A percentile compares a stretch with the other conserved stretches of the same genome.
These are phyloP conservation scores for Paradoxurus hermaphroditus DNA, from an alignment of 2,113 vertebrate genomes.

Conservation along the genomic window DNA sequence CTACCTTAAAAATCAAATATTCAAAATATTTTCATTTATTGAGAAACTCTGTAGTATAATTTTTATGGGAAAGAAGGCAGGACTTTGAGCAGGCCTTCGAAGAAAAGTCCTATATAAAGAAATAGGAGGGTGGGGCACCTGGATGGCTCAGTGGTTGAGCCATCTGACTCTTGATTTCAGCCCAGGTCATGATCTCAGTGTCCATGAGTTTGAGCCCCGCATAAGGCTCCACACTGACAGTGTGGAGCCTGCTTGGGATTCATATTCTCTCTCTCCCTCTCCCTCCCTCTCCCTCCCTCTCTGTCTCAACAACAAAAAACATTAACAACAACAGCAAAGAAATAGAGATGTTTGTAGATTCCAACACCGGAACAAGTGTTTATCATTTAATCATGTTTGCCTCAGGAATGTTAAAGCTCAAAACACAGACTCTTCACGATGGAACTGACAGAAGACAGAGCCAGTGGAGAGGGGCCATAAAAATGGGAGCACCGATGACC, in stretches of 20 bases:
- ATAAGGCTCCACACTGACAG: no score
- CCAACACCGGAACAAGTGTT: neutral
- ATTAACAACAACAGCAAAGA: no score
- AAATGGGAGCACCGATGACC: neutral
- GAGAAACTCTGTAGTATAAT: neutral
- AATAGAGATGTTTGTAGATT: neutral
- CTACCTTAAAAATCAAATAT: constrained; percentile 22
- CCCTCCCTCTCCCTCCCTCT: no score
- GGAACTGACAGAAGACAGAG: neutral
- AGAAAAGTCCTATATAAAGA: neutral
- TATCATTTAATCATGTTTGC: neutral
- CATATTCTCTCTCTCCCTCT: no score
- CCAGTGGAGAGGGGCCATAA: accelerated
- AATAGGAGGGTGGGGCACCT: neutral
- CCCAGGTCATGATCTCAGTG: no score
- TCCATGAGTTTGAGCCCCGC: no score
- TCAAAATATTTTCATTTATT: neutral
- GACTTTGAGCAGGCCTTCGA: neutral
- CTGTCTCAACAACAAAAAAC: no score
- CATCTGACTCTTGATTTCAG: no score
- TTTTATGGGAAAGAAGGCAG: neutral
- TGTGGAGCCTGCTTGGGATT: no score
- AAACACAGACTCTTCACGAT: neutral
- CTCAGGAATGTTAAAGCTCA: neutral
- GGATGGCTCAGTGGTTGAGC: no score